Base-by-base conservation (phyloP, 2,797 vertebrate genomes). In the Clarias pachynema region DNA sequence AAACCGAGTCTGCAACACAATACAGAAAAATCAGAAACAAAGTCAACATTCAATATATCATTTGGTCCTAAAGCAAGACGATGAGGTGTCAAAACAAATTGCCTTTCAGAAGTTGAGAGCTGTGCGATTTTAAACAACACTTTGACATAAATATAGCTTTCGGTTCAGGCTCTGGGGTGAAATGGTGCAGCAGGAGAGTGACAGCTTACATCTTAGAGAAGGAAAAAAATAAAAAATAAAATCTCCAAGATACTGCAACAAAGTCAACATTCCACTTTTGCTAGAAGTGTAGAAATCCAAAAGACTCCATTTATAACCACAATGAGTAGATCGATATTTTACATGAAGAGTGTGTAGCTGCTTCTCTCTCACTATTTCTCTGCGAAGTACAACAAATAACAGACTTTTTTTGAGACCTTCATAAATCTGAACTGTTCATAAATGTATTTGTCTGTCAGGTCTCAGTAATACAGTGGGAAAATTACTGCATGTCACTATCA, bases 131-230 rank as follows among this genome's bases (percentile, higher is more conserved):
- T 86, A 81, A 82, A 82, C 85, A 86, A 65, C 15, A 40, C 72
- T 69, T 82, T 86, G 85, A 86, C 85, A 82, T 86, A 86, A 86
- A 86, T 74, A 83, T 73, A 84, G 68, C 75, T 86, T 86, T 79
- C 68, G 59, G 59, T 86, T 86, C 62, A 26, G 49, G 81, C 81
- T 86, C 74, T 72, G 75, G 14, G 74, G 75, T 74, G 74, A 83
- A 83, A 80, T 80, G 68, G 75, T 80, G 85, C 59, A 79, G 65
- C 57, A 65, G 74, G 37, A 80, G 68, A 80, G 68, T 80, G 74
- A 68, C 85, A 86, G 74, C 80, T 83, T 65, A 74, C 69, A 85
- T 80, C 44, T 56, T 34, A 12, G 24, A 20, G 29, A 0, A 15
- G 16, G 10, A 63, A 74, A 14, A 73, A 44, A 44, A 31, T 22